A percentile compares a stretch with the other conserved stretches of the same genome.
Conservation (phyloP, 1,140 invertebrate species). For the Cheumatopsyche charites region DNA sequence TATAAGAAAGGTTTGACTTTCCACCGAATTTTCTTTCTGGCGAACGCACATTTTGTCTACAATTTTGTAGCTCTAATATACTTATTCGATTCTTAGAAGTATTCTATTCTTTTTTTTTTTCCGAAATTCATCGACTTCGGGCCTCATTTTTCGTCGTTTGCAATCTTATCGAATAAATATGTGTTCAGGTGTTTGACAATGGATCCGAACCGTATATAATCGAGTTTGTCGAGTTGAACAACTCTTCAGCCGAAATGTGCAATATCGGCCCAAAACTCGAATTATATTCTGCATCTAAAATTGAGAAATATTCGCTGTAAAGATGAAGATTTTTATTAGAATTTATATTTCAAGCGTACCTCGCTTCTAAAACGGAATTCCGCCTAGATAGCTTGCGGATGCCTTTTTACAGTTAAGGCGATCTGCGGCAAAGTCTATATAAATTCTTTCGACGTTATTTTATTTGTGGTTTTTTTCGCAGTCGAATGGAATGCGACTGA, state of each 20-base stretch:
- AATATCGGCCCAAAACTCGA: too few relatives aligned
- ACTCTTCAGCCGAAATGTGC: conserved; percentile 7
- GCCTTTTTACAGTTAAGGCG: conserved; percentile 19
- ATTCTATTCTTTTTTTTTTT: not conserved
- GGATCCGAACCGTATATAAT: not conserved
- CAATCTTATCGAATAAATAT: conserved; percentile 13
- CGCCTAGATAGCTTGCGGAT: not conserved
- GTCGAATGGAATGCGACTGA: not conserved
- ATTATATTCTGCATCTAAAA: too few relatives aligned
- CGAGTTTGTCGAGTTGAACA: not conserved
- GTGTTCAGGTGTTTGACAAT: conserved; percentile 15
- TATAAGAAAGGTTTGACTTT: too few relatives aligned
- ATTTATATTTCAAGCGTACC: too few relatives aligned
- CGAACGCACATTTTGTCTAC: too few relatives aligned
- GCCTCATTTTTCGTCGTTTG: not conserved
- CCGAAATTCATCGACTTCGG: not conserved
- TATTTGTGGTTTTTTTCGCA: not conserved
- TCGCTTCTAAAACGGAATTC: too few relatives aligned
- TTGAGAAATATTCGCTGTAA: too few relatives aligned
- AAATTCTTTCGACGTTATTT: conserved; percentile 11
- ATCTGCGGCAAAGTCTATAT: not conserved
- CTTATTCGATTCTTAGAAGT: not conserved
- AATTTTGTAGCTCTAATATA: too few relatives aligned
- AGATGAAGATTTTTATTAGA: too few relatives aligned
- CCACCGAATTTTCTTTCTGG: too few relatives aligned